Evolutionary conservation across 2,797 vertebrate species (phyloP).

Genomic region (Varecia variegata): DNA sequence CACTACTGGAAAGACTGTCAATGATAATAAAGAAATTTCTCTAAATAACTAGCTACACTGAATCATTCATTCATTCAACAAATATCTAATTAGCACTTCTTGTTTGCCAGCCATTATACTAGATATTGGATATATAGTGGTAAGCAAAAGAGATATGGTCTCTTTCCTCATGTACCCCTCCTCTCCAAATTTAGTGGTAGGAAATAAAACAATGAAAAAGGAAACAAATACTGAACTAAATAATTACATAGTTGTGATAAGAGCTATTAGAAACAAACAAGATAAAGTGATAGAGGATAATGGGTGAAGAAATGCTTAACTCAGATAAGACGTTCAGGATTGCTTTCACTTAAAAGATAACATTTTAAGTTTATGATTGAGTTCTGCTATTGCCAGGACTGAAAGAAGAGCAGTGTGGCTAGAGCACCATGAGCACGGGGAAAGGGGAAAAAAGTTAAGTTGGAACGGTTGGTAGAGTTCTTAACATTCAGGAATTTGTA

Average conservation of each 20-base stretch:
- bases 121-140: neutral
- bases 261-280: neutral
- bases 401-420: too few relatives aligned
- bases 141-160: neutral
- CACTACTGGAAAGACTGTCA: neutral
- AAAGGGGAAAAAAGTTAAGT: too few relatives aligned
- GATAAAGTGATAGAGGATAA: neutral
- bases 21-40: neutral
- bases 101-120: neutral
- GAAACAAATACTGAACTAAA: neutral
- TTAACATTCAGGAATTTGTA: neutral
- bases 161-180: neutral
- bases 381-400: neutral
- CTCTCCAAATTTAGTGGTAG: neutral
- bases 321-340: neutral
- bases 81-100: neutral
- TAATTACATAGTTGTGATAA: neutral
- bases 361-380: neutral
- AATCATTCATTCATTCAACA: neutral
- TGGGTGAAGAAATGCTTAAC: neutral
- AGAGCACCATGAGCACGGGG: too few relatives aligned
- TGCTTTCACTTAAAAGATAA: neutral
- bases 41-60: neutral
- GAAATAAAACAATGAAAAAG: neutral
- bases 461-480: neutral